Conservation (phyloP, 2,888 invertebrate species). For the Chymomyza procnemis region DNA sequence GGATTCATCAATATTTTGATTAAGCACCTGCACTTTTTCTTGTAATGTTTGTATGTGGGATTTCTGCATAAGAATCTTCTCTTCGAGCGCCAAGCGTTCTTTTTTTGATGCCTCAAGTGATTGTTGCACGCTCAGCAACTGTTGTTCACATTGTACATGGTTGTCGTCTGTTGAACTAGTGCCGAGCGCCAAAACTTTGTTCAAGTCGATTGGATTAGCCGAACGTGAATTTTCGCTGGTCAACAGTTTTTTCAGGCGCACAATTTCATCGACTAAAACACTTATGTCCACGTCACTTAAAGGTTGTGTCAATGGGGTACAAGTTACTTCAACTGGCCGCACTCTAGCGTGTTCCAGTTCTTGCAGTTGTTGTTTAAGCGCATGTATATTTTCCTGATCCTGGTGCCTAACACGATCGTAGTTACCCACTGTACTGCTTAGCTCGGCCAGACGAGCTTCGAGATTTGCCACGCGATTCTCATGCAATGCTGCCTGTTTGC, state of each 20-base stretch:
- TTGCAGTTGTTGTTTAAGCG: constrained; percentile 77
- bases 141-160: constrained; percentile 83
- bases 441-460: constrained; percentile 87
- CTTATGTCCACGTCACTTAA: constrained; percentile 79
- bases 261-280: constrained; percentile 83
- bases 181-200: constrained; percentile 79
- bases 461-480: constrained; percentile 88
- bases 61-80: constrained; percentile 78
- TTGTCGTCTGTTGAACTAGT: constrained; percentile 48
- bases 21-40: constrained; percentile 83
- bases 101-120: constrained; percentile 83
- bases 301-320: constrained; percentile 25
- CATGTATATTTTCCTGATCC: constrained; percentile 86
- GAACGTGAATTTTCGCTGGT: constrained; percentile 82
- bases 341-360: constrained; percentile 56
- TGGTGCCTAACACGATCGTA: constrained; percentile 86
- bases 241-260: constrained; percentile 82
- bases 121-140: constrained; percentile 82
- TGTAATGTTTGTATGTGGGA: constrained; percentile 83
- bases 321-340: constrained; percentile 11
- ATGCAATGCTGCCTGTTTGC: constrained; percentile 84
- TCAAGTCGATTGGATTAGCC: constrained; percentile 82
- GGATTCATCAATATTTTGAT: constrained; percentile 82
- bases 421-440: constrained; percentile 87
- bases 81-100: constrained; percentile 60